Base-by-base conservation (phyloP, 1,140 invertebrate species). In the Uloborus diversus region DNA sequence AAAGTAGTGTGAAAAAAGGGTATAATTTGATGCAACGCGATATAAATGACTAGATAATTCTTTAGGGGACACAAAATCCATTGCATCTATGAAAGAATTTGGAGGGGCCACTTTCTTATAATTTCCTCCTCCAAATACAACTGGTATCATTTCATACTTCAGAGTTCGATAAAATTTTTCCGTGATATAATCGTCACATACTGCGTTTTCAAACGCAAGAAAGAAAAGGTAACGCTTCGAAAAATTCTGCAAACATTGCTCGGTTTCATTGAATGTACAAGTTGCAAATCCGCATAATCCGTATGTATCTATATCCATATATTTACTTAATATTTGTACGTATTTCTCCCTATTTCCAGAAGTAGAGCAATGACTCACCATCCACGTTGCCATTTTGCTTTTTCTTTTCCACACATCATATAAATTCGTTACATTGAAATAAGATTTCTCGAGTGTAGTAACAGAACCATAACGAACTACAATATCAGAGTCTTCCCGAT, bases 301-400 rank as follows among this genome's bases (percentile, higher is more conserved):
- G 70, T 85, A 89, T 32, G 88, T 86, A 79, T 88, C 88, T 7
- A 89, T 86, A 25, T 83, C 64, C 5, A 89, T 86, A 49, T 85
- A 83, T 51, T 86, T 84, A 5, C 82, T 33, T 4, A 88, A 82
- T 71, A 87, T 82, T 56, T 82, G 64, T 5, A 85, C 85, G 59
- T 86, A 87, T 14, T 82, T 51, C 65, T 85, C 64, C 30, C 88
- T 70, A 4, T 82, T 82, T 35, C 85, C 85, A 0, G 32, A n/a
- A 0, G 85, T 82, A 9, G 56, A 42, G 82, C 88, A 88, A 78
- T 89, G 88, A 37, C 85, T 85, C 0, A 86, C 86, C 53, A 87
- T 82, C 87, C 86, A 88, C 7, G 85, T 84, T 5, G 70, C 84
- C 14, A 83, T 37, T 71, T 84, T 84, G 11, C 79, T 79, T 13